These are phyloP conservation scores for Epicauta chinensis DNA, from an alignment of 1,140 invertebrate genomes.

Conservation along the genomic window DNA sequence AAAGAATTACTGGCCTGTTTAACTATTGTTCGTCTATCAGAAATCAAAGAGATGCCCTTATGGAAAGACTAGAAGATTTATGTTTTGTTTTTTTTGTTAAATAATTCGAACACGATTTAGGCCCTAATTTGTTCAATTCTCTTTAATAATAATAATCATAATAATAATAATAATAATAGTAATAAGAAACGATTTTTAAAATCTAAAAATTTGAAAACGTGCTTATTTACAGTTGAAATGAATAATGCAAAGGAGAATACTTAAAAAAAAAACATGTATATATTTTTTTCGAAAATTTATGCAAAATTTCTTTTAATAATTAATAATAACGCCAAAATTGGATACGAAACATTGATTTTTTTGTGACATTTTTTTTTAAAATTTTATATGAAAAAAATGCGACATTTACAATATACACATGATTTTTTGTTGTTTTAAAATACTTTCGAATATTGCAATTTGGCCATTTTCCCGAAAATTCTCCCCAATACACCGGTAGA, in stretches of 20 bases:
- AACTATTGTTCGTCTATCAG: too few relatives aligned
- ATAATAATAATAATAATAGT: too few relatives aligned
- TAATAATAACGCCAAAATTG: neutral
- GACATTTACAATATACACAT: neutral
- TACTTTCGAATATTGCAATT: slow-evolving; percentile 19
- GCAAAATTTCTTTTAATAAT: too few relatives aligned
- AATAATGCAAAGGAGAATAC: too few relatives aligned
- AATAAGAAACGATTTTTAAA: too few relatives aligned
- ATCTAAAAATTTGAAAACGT: too few relatives aligned
- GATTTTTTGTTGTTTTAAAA: neutral
- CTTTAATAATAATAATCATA: too few relatives aligned
- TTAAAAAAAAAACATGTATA: neutral
- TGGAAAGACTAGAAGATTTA: slow-evolving; percentile 28
- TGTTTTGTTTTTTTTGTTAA: too few relatives aligned
- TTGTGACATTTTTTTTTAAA: neutral
- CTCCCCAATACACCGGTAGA: too few relatives aligned
- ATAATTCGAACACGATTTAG: too few relatives aligned
- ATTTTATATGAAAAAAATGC: neutral
- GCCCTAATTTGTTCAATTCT: too few relatives aligned
- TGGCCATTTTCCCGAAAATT: slow-evolving; percentile 12
- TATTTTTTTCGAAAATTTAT: slow-evolving; percentile 6
- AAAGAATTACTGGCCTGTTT: slow-evolving; percentile 6
- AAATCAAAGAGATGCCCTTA: slow-evolving; percentile 20
- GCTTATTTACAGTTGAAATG: too few relatives aligned
- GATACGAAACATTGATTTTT: neutral